Evolutionary conservation across 2,888 invertebrate genomes (phyloP), one percentile per base, ranked within the genome.

Genomic region (Andrena chrysosceles): DNA sequence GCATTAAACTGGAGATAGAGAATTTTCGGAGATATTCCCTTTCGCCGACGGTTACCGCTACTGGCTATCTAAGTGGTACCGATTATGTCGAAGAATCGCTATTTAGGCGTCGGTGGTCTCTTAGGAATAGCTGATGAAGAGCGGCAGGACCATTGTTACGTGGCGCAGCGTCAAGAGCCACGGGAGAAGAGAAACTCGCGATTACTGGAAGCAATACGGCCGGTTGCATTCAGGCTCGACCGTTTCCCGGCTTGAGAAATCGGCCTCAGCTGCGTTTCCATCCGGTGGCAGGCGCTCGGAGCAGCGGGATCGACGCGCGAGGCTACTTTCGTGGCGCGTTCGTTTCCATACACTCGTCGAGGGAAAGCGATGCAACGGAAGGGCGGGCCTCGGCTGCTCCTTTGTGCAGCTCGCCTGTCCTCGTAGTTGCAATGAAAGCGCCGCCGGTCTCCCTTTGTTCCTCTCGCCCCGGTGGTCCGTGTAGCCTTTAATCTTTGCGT

Each of bases 191-290:
- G 85, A 76, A 80, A 81, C 79, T 77, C 64, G 77, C 74, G 86
- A 87, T 87, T 84, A 84, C 64, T 62, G 62, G 71, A 62, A 56
- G 35, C 33, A 80, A 78, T 87, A 85, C 78, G 73, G 60, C 71
- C 77, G 81, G 79, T 72, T 78, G 81, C 77, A 77, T 81, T 85
- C 85, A 62, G 77, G 66, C 69, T 64, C 59, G 73, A 54, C 56
- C 77, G 88, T 88, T 88, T 88, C 85, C 83, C 79, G 81, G 52
- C 67, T 88, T 88, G 86, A 80, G 88, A 88, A 88, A 88, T 88
- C 86, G 84, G 70, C 80, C 77, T 62, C 72, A 74, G 54, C 69
- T 70, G 59, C 81, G 83, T 75, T 78, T 75, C 77, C 88, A 86
- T 87, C 87, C 87, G 87, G 87, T 84, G 74, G 62, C 77, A 54